phyloP scores from a whole-genome alignment of 2,113 vertebrate species.

The Syrmaticus mikado region DNA sequence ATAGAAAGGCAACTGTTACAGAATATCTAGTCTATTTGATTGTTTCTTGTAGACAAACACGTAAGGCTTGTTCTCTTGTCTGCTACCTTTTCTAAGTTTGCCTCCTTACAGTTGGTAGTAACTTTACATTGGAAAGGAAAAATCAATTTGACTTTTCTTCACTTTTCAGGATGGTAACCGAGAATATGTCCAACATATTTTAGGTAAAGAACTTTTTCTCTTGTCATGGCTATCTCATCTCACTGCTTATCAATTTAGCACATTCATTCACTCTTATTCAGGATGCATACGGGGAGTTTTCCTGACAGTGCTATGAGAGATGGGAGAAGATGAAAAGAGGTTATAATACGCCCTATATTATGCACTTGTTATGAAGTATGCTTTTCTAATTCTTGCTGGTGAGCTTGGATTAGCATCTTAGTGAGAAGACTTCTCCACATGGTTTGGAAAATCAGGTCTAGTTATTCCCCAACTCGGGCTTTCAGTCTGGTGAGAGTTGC shows the following conservation, averaged over 20 bases:
- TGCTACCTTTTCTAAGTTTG: background rate
- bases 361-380: background rate
- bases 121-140: background rate
- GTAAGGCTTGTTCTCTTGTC: background rate
- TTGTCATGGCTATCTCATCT: background rate
- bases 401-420: background rate
- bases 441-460: background rate
- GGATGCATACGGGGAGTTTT: background rate
- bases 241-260: background rate
- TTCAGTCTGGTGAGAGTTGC: background rate
- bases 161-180: background rate
- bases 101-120: background rate
- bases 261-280: background rate
- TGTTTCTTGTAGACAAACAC: background rate
- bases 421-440: background rate
- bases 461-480: background rate
- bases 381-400: background rate
- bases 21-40: background rate
- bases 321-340: background rate
- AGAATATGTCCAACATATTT: background rate
- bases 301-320: background rate
- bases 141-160: background rate
- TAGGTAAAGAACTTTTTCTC: background rate
- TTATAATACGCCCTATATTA: background rate
- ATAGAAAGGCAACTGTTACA: background rate